Evolutionary conservation across 2,113 vertebrate genomes (phyloP).

Genomic region (Rhinolophus sinicus): DNA sequence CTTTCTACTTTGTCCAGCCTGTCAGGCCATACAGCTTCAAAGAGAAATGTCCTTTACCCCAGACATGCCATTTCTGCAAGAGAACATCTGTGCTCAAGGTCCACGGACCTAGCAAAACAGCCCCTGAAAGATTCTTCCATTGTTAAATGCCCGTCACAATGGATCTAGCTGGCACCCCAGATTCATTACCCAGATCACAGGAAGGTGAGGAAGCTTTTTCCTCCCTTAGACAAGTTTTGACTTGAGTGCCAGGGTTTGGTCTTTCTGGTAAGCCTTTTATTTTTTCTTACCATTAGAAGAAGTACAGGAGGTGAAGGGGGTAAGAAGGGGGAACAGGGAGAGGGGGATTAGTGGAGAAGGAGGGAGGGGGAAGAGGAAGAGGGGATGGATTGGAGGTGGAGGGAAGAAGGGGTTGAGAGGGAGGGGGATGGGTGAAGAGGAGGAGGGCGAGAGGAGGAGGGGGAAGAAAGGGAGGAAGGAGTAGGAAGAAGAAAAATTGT

Average conservation of each 20-base stretch:
- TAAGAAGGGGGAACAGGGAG: no score
- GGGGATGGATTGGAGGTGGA: not conserved
- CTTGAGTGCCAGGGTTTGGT: not conserved
- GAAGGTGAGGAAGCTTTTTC: not conserved
- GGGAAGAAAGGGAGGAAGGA: no score
- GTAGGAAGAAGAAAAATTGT: not conserved
- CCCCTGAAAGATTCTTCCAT: not conserved
- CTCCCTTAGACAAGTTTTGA: not conserved
- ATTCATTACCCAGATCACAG: not conserved
- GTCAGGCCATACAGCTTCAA: not conserved
- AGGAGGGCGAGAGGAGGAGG: not conserved
- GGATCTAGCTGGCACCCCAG: not conserved
- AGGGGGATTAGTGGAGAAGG: no score
- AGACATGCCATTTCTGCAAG: not conserved
- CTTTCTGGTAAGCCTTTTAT: not conserved
- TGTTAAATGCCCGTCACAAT: accelerated
- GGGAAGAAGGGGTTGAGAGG: no score
- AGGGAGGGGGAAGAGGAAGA: no score
- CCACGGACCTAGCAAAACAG: not conserved
- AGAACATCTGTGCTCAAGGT: not conserved
- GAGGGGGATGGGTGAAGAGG: no score
- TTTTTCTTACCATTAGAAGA: not conserved
- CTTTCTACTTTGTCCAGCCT: not conserved
- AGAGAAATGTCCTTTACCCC: not conserved
- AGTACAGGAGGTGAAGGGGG: no score